A percentile compares a stretch with the other conserved stretches of the same genome.
phyloP scores from a whole-genome alignment of 2,888 invertebrate genomes.

The Eupithecia tripunctaria region DNA sequence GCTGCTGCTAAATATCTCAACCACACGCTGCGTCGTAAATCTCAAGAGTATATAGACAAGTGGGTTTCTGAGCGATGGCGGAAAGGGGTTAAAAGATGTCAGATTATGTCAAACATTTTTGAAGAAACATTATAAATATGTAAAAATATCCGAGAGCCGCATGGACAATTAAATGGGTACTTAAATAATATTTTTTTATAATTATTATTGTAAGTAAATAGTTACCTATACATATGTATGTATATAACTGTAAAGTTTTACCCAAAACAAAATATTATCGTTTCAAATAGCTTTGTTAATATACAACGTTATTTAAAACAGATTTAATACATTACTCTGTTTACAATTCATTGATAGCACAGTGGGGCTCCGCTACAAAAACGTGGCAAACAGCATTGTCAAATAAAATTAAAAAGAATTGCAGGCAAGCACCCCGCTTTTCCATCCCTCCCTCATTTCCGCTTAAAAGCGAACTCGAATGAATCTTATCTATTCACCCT shows the following conservation, averaged over 20 bases:
- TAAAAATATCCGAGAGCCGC: no score
- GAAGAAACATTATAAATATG: neutral
- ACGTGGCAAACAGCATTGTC: neutral
- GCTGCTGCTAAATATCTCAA: slow-evolving; percentile 31
- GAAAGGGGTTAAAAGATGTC: neutral
- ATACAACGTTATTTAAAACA: no score
- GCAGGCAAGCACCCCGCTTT: neutral
- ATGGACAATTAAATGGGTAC: no score
- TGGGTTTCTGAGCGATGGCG: neutral
- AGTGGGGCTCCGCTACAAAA: neutral
- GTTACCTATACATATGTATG: no score
- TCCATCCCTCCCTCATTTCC: neutral
- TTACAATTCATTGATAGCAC: neutral
- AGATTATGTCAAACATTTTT: neutral
- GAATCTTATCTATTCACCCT: neutral
- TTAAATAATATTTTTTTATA: no score
- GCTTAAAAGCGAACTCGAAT: neutral
- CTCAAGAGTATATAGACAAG: slow-evolving; percentile 8
- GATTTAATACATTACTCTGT: no score
- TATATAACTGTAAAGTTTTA: neutral
- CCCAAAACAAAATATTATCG: neutral
- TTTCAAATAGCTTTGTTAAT: neutral
- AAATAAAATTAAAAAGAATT: neutral
- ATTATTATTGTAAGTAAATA: neutral
- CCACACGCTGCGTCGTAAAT: slow-evolving; percentile 25